phyloP scores from a whole-genome alignment of 2,113 vertebrate species.

The Mesitornis unicolor region DNA sequence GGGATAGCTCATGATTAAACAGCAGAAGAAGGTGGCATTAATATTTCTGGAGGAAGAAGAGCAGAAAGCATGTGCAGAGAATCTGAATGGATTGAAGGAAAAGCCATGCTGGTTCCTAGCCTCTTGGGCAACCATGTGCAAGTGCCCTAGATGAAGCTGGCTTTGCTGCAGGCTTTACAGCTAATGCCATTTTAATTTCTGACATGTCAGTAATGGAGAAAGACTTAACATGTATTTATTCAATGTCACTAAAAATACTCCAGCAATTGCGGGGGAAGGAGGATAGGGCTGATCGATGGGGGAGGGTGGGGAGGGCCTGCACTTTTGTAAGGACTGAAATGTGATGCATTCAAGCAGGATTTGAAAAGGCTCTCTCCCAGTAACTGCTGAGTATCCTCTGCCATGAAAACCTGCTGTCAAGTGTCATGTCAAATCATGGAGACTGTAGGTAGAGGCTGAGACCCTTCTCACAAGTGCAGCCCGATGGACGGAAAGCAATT shows the following conservation, averaged over 20 bases:
- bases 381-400: neutral
- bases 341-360: neutral
- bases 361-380: neutral
- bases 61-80: neutral
- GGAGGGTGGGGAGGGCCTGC: neutral
- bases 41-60: neutral
- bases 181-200: slow-evolving; percentile 38
- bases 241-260: slow-evolving; percentile 37
- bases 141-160: neutral
- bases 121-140: neutral
- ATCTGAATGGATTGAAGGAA: neutral
- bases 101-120: neutral
- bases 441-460: neutral
- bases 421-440: neutral
- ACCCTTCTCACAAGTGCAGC: neutral
- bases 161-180: slow-evolving; percentile 26
- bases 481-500: neutral
- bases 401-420: slow-evolving; percentile 28
- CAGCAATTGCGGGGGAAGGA: neutral
- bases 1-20: neutral
- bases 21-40: neutral
- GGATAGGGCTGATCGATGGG: neutral
- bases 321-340: neutral
- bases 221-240: slow-evolving; percentile 28
- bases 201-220: slow-evolving; percentile 3